phyloP scores from a whole-genome alignment of 2,797 vertebrate species.

The Hyperoplus immaculatus region DNA sequence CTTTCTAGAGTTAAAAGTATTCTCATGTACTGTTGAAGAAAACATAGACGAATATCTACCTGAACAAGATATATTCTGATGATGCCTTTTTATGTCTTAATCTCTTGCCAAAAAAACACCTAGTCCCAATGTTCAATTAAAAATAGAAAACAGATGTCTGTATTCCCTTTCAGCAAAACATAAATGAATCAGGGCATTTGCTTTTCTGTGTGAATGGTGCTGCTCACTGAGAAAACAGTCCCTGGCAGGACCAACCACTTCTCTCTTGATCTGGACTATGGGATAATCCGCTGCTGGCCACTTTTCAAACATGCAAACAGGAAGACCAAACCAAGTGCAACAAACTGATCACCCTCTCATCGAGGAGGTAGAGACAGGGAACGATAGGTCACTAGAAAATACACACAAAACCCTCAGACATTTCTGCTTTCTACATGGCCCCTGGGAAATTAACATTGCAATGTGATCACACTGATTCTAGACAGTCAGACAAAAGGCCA shows the following conservation, averaged over 20 bases:
- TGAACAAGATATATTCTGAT: slow-evolving; percentile 2
- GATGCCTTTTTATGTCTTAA: background rate
- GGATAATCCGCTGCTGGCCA: slow-evolving; percentile 16
- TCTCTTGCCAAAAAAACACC: background rate
- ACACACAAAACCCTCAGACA: background rate
- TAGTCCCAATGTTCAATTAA: background rate
- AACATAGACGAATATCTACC: background rate
- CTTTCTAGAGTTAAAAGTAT: slow-evolving; percentile 14
- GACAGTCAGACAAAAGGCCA: background rate
- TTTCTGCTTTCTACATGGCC: background rate
- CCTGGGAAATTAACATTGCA: background rate
- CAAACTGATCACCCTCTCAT: background rate
- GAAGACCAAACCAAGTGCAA: background rate
- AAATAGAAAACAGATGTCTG: slow-evolving; percentile 25
- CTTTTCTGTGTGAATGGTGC: background rate
- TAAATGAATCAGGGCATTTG: slow-evolving; percentile 3
- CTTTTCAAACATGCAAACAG: slow-evolving; percentile 15
- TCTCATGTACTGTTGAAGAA: slow-evolving; percentile 4
- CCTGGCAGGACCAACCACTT: slow-evolving; percentile 10
- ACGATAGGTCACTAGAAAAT: background rate
- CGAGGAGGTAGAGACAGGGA: background rate
- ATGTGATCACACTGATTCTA: background rate
- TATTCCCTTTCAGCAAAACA: slow-evolving; percentile 20
- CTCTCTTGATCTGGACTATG: slow-evolving; percentile 21
- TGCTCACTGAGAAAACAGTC: slow-evolving; percentile 35